phyloP scores from a whole-genome alignment of 2,888 invertebrate genomes.

The Macaria notata region DNA sequence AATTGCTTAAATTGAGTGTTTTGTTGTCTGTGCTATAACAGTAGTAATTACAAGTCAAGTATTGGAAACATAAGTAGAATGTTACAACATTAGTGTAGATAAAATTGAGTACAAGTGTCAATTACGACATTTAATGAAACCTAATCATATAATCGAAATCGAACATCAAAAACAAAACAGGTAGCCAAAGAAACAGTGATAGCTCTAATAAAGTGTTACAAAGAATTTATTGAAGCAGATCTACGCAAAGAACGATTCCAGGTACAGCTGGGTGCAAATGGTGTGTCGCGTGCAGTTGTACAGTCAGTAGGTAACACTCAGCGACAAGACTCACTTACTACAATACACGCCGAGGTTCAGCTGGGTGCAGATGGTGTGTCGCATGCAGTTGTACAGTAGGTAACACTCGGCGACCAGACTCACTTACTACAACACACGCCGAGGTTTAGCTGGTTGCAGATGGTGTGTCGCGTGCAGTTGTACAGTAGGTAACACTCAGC shows the following conservation, averaged over 20 bases:
- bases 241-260: too few species aligned
- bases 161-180: neutral
- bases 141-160: too few species aligned
- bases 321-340: conserved; percentile 71
- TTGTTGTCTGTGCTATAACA: too few species aligned
- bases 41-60: too few species aligned
- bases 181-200: conserved; percentile 1
- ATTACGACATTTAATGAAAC: too few species aligned
- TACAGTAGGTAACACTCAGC: conserved; percentile 43
- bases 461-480: conserved; percentile 59
- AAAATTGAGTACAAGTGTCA: too few species aligned
- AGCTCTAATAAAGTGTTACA: too few species aligned
- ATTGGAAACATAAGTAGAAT: too few species aligned
- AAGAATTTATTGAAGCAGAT: too few species aligned
- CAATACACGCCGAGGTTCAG: conserved; percentile 67
- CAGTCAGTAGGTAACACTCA: conserved; percentile 45
- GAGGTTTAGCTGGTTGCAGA: conserved; percentile 62
- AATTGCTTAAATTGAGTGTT: too few species aligned
- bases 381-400: conserved; percentile 49
- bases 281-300: conserved; percentile 57
- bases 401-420: conserved; percentile 56
- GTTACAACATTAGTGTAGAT: too few species aligned
- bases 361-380: conserved; percentile 59
- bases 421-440: conserved; percentile 76
- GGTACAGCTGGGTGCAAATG: conserved; percentile 61